Evolutionary conservation across 2,113 vertebrate species (phyloP), one percentile per base, ranked within the genome.

Genomic region (Pomatostomus ruficeps): DNA sequence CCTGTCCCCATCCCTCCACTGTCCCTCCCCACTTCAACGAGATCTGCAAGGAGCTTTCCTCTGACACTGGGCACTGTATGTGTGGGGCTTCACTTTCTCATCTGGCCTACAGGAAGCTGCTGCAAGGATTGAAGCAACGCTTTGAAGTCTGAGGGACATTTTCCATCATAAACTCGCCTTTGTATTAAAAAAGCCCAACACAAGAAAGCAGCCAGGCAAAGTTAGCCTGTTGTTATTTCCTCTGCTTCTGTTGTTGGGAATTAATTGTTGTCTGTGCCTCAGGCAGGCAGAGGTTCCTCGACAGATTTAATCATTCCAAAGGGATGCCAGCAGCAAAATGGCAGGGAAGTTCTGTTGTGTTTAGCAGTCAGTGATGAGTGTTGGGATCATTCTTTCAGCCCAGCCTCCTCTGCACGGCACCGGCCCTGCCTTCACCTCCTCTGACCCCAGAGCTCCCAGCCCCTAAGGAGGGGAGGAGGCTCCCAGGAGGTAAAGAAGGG

Each of bases 221-320:
- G 85, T 55, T 57, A 36, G 36, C 9, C 0, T 1, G 70, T 38
- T 89, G 55, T 63, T 72, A 38, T 89, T 92, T 74, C 77, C 68
- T 74, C 38, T 76, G 45, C 67, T 77, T 42, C 73, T 75, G 22
- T 45, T 73, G 61, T 6, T 80, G 81, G 71, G 88, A 82, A 89
- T 93, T 70, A 58, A 84, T 78, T 4, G 26, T 87, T n/a, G n/a
- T 80, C 93, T 63, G 77, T 68, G 88, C 81, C 78, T 94, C 58
- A 38, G 71, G 89, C 89, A 92, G 83, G 88, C 4, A 0, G 74
- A 68, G 58, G 85, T 88, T 96, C 92, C 90, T 93, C 3, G 0
- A 79, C 68, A 91, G 80, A 91, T 89, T 67, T 85, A 65, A 76
- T 95, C 49, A 42, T 65, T 66, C 58, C 35, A 73, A 73, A 79